Evolutionary conservation across 2,888 invertebrate species (phyloP).

Genomic region (Yponomeuta plumbellus): DNA sequence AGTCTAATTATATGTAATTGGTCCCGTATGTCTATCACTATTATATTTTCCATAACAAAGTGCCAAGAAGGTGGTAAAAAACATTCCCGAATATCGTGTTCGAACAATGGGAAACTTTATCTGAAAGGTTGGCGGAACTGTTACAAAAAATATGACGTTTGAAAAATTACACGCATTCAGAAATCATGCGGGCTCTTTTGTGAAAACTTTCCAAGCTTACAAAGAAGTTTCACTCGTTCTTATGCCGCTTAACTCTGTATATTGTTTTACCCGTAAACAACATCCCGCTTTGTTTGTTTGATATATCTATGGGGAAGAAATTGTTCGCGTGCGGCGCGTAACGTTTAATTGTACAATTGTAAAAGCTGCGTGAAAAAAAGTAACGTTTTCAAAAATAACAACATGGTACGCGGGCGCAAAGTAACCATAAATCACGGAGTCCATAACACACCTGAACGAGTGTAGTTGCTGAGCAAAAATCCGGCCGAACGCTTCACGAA

Average conservation of each 20-base stretch:
- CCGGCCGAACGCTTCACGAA: slow-evolving; percentile 51
- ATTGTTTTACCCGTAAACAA: slow-evolving; percentile 35
- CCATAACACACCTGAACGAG: slow-evolving; percentile 60
- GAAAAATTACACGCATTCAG: slow-evolving; percentile 76
- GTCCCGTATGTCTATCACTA: slow-evolving; percentile 21
- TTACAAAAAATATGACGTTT: slow-evolving; percentile 73
- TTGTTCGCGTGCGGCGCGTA: neutral
- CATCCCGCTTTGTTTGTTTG: slow-evolving; percentile 32
- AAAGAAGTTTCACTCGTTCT: slow-evolving; percentile 66
- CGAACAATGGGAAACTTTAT: slow-evolving; percentile 69
- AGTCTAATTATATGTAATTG: neutral
- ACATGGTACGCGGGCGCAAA: slow-evolving; percentile 35
- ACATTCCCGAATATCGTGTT: slow-evolving; percentile 61
- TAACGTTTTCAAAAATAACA: slow-evolving; percentile 19
- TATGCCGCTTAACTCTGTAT: slow-evolving; percentile 49
- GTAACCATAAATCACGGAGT: slow-evolving; percentile 55
- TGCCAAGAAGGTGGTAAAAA: slow-evolving; percentile 51
- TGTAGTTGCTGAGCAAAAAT: slow-evolving; percentile 54
- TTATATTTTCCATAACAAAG: slow-evolving; percentile 58
- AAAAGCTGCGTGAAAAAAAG: slow-evolving; percentile 7
- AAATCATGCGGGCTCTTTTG: slow-evolving; percentile 72
- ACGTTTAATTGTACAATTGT: slow-evolving; percentile 10
- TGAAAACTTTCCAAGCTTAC: slow-evolving; percentile 62
- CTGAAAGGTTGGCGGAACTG: slow-evolving; percentile 59
- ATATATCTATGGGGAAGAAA: slow-evolving; percentile 17